A percentile compares a stretch with the other conserved stretches of the same genome.
Evolutionary conservation across 2,888 invertebrate species (phyloP).

Genomic region (Atethmia centrago): DNA sequence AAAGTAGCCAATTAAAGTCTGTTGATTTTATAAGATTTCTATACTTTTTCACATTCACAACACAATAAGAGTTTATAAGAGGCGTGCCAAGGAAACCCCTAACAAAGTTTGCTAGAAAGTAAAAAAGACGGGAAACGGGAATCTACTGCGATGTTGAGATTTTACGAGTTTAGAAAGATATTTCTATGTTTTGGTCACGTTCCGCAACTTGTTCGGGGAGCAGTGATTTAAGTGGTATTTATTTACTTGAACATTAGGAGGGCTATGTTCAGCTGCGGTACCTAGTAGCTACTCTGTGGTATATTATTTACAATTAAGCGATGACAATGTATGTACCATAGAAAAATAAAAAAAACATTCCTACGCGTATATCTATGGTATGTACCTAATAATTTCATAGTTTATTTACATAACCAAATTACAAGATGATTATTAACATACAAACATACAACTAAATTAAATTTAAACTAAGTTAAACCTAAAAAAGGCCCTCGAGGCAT

Average conservation of each 20-base stretch:
- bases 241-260: conserved; percentile 41
- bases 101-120: conserved; percentile 73
- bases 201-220: conserved; percentile 36
- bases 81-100: conserved; percentile 65
- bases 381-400: too few relatives aligned
- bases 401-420: too few relatives aligned
- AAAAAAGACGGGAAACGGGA: conserved; percentile 67
- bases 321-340: not conserved
- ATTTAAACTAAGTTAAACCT: too few relatives aligned
- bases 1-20: conserved; percentile 7
- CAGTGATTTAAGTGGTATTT: conserved; percentile 54
- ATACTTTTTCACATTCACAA: conserved; percentile 32
- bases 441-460: too few relatives aligned
- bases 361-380: too few relatives aligned
- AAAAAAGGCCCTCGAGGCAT: too few relatives aligned
- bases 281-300: not conserved
- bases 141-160: conserved; percentile 51
- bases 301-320: not conserved
- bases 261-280: not conserved
- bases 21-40: conserved; percentile 10
- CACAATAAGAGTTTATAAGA: conserved; percentile 45
- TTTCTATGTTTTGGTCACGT: conserved; percentile 58
- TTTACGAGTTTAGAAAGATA: conserved; percentile 59
- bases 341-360: too few relatives aligned
- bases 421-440: too few relatives aligned